Evolutionary conservation across 2,113 vertebrate genomes (phyloP), one percentile per base, ranked within the genome.

Genomic region (Haemorhous mexicanus): DNA sequence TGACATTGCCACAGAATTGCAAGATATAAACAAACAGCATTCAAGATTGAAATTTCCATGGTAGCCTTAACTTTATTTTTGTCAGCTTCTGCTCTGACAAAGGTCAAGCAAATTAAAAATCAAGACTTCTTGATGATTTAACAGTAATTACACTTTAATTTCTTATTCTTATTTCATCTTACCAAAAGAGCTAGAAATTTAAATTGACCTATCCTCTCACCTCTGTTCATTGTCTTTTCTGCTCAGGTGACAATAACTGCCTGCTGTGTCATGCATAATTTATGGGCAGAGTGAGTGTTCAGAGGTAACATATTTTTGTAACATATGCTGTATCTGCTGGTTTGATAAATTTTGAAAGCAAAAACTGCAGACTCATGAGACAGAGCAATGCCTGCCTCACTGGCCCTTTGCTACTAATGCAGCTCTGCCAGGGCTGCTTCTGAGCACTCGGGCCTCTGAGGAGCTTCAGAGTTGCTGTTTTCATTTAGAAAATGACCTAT

Each of bases 81-180:
- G 32, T 41, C 9, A 80, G 9, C 12, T 44, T 67, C 49, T 61
- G 15, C 5, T 82, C 2, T 1, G 1, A 7, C 0, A 0, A 77
- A 62, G 6, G 22, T 1, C 2, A 0, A 72, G 16, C 20, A 62
- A 66, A 50, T 62, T 53, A 35, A 72, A 78, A 39, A 3, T 73
- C 21, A 49, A 0, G 64, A 47, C 2, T 67, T 26, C 27, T 17
- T 67, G 14, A 22, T 81, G 23, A 41, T 77, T 49, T 73, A 44
- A 49, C 10, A 56, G 3, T 15, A 27, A 6, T 32, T 79, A 32
- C 32, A 2, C 7, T 75, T 75, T 14, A 16, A 27, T 63, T 81
- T 91, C 9, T 44, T n/a, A 11, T 7, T 73, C 7, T 69, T 73
- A 32, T 26, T 91, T 82, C 26, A 53, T 73, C 21, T 76, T 75